phyloP scores from a whole-genome alignment of 2,888 invertebrate species.

The Euclidia mi region DNA sequence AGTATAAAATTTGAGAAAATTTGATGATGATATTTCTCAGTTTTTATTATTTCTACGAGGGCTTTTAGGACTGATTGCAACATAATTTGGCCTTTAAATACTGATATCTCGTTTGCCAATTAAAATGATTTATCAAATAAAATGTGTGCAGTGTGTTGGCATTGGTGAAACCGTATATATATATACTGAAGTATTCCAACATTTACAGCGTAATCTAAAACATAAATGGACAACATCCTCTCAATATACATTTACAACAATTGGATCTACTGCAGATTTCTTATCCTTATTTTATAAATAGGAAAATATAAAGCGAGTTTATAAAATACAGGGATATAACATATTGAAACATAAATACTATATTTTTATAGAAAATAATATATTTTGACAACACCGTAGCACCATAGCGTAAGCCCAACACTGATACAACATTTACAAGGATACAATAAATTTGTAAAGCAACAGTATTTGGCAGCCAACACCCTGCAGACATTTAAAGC shows the following conservation, averaged over 20 bases:
- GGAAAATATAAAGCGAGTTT: slow-evolving; percentile 63
- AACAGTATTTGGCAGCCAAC: slow-evolving; percentile 82
- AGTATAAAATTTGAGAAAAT: slow-evolving; percentile 15
- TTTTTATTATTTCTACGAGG: slow-evolving; percentile 14
- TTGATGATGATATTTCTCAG: slow-evolving; percentile 1
- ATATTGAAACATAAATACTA: slow-evolving; percentile 44
- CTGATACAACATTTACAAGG: slow-evolving; percentile 69
- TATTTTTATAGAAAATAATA: slow-evolving; percentile 58
- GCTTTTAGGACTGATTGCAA: slow-evolving; percentile 32
- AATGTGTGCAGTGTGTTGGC: slow-evolving; percentile 90
- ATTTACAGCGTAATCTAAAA: slow-evolving; percentile 49
- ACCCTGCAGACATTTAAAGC: slow-evolving; percentile 90
- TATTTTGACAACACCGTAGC: slow-evolving; percentile 68
- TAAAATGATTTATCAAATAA: slow-evolving; percentile 37
- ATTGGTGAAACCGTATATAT: slow-evolving; percentile 63
- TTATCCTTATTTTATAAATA: slow-evolving; percentile 45
- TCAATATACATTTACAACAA: slow-evolving; percentile 78
- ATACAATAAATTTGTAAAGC: slow-evolving; percentile 63
- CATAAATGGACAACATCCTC: slow-evolving; percentile 68
- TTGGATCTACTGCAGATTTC: slow-evolving; percentile 80
- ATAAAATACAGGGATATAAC: slow-evolving; percentile 51
- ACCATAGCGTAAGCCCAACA: slow-evolving; percentile 78
- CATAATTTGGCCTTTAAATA: slow-evolving; percentile 32
- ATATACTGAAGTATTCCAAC: slow-evolving; percentile 57
- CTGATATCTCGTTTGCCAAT: slow-evolving; percentile 59